These are phyloP conservation scores for Nomada goodeniana DNA, from an alignment of 2,888 invertebrate species.

Conservation along the genomic window DNA sequence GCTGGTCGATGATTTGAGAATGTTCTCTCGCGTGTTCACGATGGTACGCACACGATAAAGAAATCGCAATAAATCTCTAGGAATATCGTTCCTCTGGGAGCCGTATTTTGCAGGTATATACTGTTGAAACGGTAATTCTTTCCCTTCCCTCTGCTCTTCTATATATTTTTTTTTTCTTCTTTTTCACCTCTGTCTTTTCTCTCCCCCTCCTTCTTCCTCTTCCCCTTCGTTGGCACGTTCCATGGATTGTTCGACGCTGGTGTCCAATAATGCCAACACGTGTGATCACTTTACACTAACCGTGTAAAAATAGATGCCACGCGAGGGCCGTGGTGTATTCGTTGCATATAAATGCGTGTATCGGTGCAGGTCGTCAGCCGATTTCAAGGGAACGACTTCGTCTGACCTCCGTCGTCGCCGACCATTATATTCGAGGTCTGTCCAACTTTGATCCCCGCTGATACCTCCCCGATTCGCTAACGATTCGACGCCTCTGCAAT, in stretches of 20 bases:
- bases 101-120: not conserved
- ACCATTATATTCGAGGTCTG: constrained; percentile 66
- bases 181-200: no score
- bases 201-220: not conserved
- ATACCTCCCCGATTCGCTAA: constrained; percentile 14
- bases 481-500: not conserved
- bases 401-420: constrained; percentile 68
- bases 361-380: constrained; percentile 74
- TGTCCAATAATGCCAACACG: constrained; percentile 52
- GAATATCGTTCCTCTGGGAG: not conserved
- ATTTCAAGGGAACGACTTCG: constrained; percentile 75
- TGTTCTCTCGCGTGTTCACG: constrained; percentile 17
- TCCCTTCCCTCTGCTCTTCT: not conserved
- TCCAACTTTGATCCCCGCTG: constrained; percentile 42
- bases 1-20: constrained; percentile 4
- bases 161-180: not conserved
- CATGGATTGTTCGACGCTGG: constrained; percentile 13
- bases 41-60: not conserved
- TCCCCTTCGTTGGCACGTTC: constrained; percentile 1
- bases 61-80: not conserved
- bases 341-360: constrained; percentile 75
- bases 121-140: not conserved
- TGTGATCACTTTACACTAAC: constrained; percentile 54
- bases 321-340: constrained; percentile 65
- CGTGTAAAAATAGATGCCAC: constrained; percentile 74